Conservation (phyloP, 1,140 invertebrate species). For the Macrobrachium rosenbergii region DNA sequence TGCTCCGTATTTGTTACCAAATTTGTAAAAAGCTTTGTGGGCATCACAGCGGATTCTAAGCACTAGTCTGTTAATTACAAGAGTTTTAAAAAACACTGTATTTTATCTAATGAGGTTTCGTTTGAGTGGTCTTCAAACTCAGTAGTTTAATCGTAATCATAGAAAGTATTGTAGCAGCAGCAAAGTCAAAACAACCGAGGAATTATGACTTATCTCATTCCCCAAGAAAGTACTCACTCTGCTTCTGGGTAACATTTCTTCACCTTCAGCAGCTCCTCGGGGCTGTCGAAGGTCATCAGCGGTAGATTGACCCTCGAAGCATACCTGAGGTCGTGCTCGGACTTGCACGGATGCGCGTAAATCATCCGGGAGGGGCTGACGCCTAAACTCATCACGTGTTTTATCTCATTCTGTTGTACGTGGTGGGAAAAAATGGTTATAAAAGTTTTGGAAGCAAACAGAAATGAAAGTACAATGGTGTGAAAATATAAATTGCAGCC, state of each 20-base stretch:
- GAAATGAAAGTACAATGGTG: constrained; percentile 41
- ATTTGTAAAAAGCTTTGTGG: constrained; percentile 85
- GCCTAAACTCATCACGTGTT: constrained; percentile 84
- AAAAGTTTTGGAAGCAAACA: too few relatives aligned
- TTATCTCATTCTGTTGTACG: constrained; percentile 81
- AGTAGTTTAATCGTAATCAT: too few relatives aligned
- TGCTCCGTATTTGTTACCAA: constrained; percentile 97
- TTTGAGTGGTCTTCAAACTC: too few relatives aligned
- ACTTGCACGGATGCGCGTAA: constrained; percentile 98
- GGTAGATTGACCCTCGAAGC: constrained; percentile 83
- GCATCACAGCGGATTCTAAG: constrained; percentile 94
- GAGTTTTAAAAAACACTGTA: constrained; percentile 2
- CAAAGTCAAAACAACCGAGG: too few relatives aligned
- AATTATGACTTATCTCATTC: too few relatives aligned
- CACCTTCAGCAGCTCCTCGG: constrained; percentile 93
- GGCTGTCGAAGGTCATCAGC: constrained; percentile 96
- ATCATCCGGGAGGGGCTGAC: constrained; percentile 89
- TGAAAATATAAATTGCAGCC: constrained; percentile 24
- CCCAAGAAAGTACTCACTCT: constrained; percentile 74
- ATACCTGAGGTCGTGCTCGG: constrained; percentile 91
- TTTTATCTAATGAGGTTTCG: background rate
- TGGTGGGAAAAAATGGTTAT: too few relatives aligned
- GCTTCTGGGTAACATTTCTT: constrained; percentile 86
- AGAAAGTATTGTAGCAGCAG: too few relatives aligned
- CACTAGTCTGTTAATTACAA: constrained; percentile 78